Evolutionary conservation across 2,888 invertebrate genomes (phyloP).

Genomic region (Opisthograptis luteolata): DNA sequence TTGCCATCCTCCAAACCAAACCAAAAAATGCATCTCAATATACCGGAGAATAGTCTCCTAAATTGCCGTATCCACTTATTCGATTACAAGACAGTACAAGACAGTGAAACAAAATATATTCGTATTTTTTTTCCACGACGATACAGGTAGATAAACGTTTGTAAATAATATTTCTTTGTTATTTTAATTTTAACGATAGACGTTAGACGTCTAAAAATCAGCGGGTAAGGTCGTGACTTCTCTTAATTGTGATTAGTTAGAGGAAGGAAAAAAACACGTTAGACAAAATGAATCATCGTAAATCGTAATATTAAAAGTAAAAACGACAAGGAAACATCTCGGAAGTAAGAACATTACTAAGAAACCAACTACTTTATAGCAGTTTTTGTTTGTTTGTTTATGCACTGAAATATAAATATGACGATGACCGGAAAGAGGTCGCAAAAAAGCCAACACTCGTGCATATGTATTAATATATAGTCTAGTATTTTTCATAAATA

Average conservation of each 20-base stretch:
- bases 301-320: slow-evolving; percentile 14
- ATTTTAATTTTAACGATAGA: slow-evolving; percentile 5
- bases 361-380: slow-evolving; percentile 22
- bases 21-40: too few species aligned
- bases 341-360: slow-evolving; percentile 47
- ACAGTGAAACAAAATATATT: too few species aligned
- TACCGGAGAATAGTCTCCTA: too few species aligned
- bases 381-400: slow-evolving; percentile 21
- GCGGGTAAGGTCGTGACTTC: slow-evolving; percentile 31
- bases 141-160: too few species aligned
- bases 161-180: too few species aligned
- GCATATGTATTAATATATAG: too few species aligned
- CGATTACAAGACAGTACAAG: too few species aligned
- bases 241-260: slow-evolving; percentile 31
- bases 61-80: too few species aligned
- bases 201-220: slow-evolving; percentile 20
- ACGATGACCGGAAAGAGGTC: slow-evolving; percentile 19
- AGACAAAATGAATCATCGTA: slow-evolving; percentile 32
- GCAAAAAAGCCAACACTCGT: slow-evolving; percentile 3
- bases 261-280: slow-evolving; percentile 31
- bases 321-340: slow-evolving; percentile 51
- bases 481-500: too few species aligned
- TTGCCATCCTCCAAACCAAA: too few species aligned
- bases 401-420: slow-evolving; percentile 23
- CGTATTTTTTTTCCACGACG: too few species aligned